These are phyloP conservation scores for Tyto alba DNA, from an alignment of 2,113 vertebrate species.

Conservation along the genomic window DNA sequence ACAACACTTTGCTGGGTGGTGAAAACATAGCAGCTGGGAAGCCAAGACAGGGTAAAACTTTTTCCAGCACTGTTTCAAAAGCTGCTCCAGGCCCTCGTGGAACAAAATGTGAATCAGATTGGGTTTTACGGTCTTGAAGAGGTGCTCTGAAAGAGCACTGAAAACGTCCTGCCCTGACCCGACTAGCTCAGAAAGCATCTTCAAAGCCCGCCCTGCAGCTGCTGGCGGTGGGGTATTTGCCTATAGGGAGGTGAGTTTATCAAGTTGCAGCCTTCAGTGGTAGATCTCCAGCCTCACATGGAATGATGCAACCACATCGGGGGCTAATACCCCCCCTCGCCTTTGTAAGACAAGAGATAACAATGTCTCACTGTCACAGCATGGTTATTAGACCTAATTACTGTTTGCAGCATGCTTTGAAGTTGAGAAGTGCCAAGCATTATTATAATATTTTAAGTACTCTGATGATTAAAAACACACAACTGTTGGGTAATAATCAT, in stretches of 20 bases:
- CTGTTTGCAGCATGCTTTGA: not conserved
- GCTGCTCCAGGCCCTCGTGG: not conserved
- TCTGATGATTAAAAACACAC: conserved; percentile 37
- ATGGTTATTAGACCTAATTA: conserved; percentile 41
- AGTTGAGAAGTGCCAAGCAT: conserved; percentile 24
- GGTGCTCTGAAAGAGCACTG: not conserved
- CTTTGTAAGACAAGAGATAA: not conserved
- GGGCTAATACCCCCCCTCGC: not conserved
- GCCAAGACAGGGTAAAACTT: not conserved
- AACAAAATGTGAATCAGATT: not conserved
- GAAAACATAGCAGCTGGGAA: not conserved
- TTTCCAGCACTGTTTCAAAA: not conserved
- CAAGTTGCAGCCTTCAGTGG: not conserved
- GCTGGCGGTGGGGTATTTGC: not conserved
- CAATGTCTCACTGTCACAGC: conserved; percentile 29
- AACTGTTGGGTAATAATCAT: not conserved
- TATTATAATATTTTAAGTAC: conserved; percentile 51
- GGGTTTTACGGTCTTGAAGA: not conserved
- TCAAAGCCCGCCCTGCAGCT: not conserved
- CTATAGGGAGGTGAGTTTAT: not conserved
- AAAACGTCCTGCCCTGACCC: not conserved
- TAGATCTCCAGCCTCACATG: not conserved
- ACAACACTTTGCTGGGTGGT: not conserved
- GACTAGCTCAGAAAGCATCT: not conserved
- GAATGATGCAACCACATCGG: not conserved